A percentile compares a stretch with the other conserved stretches of the same genome.
These are phyloP conservation scores for Eulemur rubriventer DNA, from an alignment of 2,797 vertebrate species.

Conservation along the genomic window DNA sequence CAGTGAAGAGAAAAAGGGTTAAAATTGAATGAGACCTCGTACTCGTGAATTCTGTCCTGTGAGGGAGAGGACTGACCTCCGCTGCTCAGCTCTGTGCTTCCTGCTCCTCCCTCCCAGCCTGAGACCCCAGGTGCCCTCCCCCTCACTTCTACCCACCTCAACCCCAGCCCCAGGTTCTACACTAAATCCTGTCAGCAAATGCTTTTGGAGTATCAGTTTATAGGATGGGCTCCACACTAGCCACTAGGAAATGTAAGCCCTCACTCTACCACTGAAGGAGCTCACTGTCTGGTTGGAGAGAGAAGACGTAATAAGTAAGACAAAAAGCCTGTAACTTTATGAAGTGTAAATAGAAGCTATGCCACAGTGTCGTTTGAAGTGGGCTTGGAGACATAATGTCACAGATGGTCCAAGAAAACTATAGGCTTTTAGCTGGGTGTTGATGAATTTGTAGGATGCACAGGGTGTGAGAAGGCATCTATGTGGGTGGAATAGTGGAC, in stretches of 20 bases:
- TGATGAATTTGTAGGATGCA: neutral
- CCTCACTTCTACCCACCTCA: neutral
- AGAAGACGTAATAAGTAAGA: neutral
- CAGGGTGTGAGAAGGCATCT: neutral
- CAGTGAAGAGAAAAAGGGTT: neutral
- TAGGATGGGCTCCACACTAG: neutral
- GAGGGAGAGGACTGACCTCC: neutral
- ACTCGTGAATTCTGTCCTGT: neutral
- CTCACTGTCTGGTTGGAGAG: neutral
- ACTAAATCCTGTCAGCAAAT: neutral
- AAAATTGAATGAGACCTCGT: neutral
- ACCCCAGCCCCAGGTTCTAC: neutral
- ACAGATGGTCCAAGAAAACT: neutral
- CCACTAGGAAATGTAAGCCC: neutral
- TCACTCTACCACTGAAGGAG: neutral
- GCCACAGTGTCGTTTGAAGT: neutral
- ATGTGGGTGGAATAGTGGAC: too few relatives aligned
- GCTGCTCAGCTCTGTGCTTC: neutral
- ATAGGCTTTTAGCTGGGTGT: neutral
- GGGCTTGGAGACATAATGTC: neutral
- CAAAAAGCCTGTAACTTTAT: neutral
- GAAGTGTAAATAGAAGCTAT: neutral
- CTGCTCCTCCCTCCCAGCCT: neutral
- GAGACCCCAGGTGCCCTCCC: neutral
- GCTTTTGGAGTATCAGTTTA: neutral